Percentiles rank a stretch among this genome's conserved stretches.
Conservation (phyloP, 2,113 vertebrate species). For the Felis catus region F.catus_Fca126_mat1.0 CM031412.1:51026001-51026500, state of each 20-base stretch:
- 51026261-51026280: background rate
- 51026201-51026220: background rate
- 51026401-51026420: background rate
- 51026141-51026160: background rate
- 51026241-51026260: background rate
- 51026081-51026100: background rate
- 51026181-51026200: background rate
- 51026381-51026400: background rate
- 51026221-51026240: background rate
- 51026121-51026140: background rate
- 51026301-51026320: background rate
- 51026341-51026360: background rate
- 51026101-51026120: slow-evolving; percentile 10
- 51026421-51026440: background rate
- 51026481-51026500: background rate
- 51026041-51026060: background rate
- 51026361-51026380: background rate
- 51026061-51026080: background rate
- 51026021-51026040: background rate
- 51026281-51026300: background rate
- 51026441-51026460: background rate
- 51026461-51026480: background rate
- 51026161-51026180: background rate
- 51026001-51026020: background rate
- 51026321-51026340: background rate